phyloP scores from a whole-genome alignment of 1,140 invertebrate species.

The Drosophila novamexicana region DNA sequence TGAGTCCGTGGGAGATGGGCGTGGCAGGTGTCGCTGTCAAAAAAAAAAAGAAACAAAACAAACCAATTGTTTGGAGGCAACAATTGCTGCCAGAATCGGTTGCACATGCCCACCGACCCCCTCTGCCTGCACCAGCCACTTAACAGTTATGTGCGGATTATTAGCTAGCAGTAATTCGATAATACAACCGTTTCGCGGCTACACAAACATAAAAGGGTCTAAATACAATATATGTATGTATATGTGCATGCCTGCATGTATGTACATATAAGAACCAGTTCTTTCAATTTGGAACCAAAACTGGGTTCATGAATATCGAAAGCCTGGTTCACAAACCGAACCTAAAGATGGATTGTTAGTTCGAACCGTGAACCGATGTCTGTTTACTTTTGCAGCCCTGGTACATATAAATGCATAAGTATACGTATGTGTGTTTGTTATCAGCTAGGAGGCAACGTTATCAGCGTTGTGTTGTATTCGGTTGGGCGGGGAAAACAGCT shows the following conservation, averaged over 20 bases:
- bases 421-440: slow-evolving; percentile 10
- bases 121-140: not conserved
- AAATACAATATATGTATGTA: not conserved
- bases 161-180: slow-evolving; percentile 38
- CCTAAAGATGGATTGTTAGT: too few species aligned
- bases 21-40: slow-evolving; percentile 33
- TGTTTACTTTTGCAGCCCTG: not conserved
- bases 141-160: slow-evolving; percentile 26
- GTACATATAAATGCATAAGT: not conserved
- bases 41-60: not conserved
- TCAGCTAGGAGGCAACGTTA: slow-evolving; percentile 28
- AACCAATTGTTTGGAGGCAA: slow-evolving; percentile 3
- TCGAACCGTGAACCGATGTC: not conserved
- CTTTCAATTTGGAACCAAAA: too few species aligned
- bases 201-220: not conserved
- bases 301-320: too few species aligned
- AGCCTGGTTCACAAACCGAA: too few species aligned
- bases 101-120: slow-evolving; percentile 20
- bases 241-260: not conserved
- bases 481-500: slow-evolving; percentile 15
- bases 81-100: slow-evolving; percentile 17
- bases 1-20: not conserved
- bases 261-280: not conserved
- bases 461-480: slow-evolving; percentile 16
- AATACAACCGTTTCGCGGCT: slow-evolving; percentile 24